Conservation (phyloP, 2,888 invertebrate genomes). For the Achlya flavicornis region DNA sequence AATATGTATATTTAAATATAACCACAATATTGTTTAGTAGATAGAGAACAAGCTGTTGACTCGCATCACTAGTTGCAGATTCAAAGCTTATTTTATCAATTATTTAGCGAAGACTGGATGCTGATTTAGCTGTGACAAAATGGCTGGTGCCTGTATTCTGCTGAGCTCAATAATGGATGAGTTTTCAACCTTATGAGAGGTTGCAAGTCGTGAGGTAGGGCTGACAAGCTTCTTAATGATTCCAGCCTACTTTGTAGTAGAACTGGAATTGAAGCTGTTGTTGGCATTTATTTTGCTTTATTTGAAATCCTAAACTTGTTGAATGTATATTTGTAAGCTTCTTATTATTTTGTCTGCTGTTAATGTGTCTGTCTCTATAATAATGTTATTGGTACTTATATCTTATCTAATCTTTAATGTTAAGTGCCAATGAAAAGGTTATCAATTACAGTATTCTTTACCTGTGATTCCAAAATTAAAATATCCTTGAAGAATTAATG, state of each 20-base stretch:
- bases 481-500: no score
- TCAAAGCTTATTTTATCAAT: not conserved
- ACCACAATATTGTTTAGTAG: conserved; percentile 1
- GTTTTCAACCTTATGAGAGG: not conserved
- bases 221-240: not conserved
- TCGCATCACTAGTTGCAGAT: not conserved
- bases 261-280: not conserved
- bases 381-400: no score
- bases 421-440: no score
- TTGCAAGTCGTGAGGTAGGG: not conserved
- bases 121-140: not conserved
- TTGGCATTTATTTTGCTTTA: not conserved
- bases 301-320: not conserved
- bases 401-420: no score
- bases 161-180: not conserved
- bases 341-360: not conserved
- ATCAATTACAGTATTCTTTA: no score
- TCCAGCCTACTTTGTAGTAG: not conserved
- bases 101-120: conserved; percentile 4
- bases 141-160: not conserved
- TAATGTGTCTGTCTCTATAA: no score
- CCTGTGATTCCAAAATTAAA: no score
- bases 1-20: not conserved
- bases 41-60: conserved; percentile 3
- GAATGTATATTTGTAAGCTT: not conserved